phyloP scores from a whole-genome alignment of 2,888 invertebrate genomes.

The Sipha maydis region DNA sequence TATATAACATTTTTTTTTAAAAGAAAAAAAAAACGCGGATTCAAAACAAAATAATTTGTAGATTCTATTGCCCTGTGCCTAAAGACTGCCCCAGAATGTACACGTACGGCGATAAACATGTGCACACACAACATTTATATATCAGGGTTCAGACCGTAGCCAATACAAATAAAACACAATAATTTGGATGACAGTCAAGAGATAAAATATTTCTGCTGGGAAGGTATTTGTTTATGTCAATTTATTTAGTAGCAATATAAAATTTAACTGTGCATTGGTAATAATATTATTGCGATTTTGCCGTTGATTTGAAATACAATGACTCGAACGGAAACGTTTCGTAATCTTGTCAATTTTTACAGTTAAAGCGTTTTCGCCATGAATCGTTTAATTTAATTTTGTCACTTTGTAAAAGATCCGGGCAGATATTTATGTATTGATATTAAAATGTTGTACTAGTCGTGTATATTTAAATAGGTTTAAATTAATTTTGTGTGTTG shows the following conservation, averaged over 20 bases:
- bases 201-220: slow-evolving; percentile 6
- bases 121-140: neutral
- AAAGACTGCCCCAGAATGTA: neutral
- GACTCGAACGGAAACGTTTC: neutral
- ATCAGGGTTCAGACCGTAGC: neutral
- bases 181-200: slow-evolving; percentile 44
- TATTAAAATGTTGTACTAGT: too few species aligned
- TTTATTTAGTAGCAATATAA: neutral
- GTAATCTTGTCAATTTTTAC: neutral
- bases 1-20: too few species aligned
- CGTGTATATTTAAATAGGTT: neutral
- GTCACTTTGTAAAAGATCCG: neutral
- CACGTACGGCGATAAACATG: neutral
- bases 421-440: neutral
- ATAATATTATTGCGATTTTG: neutral
- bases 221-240: slow-evolving; percentile 24
- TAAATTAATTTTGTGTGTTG: neutral
- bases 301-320: neutral
- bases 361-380: neutral
- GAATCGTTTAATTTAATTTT: neutral
- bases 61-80: neutral
- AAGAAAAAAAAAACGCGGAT: too few species aligned
- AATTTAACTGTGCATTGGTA: neutral
- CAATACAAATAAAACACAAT: slow-evolving; percentile 44
- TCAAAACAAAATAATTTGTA: too few species aligned